These are phyloP conservation scores for Chrysopilus asiliformis DNA, from an alignment of 2,888 invertebrate species.

Conservation along the genomic window DNA sequence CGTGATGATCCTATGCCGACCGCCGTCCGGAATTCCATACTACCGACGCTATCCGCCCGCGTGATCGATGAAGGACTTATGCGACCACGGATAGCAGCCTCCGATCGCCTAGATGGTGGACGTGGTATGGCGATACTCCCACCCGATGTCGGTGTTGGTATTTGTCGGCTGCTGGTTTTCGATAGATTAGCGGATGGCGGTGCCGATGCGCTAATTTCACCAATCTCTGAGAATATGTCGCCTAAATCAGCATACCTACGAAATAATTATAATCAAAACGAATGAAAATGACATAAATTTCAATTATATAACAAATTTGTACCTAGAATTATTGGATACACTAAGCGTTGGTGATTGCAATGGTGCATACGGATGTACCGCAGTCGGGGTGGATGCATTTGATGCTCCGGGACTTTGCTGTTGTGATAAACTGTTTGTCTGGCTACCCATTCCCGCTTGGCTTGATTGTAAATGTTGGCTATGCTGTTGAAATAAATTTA, in stretches of 20 bases:
- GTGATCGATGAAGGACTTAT: conserved; percentile 49
- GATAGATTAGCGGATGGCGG: conserved; percentile 40
- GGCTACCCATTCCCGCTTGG: conserved; percentile 15
- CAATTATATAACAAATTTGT: conserved; percentile 13
- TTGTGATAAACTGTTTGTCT: conserved; percentile 24
- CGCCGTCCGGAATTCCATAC: conserved; percentile 70
- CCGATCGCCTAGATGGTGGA: conserved; percentile 74
- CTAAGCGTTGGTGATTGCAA: conserved; percentile 61
- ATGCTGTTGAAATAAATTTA: conserved; percentile 52
- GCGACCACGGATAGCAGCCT: conserved; percentile 41
- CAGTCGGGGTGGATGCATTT: conserved; percentile 43
- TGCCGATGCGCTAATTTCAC: conserved; percentile 56
- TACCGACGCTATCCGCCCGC: conserved; percentile 61
- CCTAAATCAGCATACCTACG: conserved; percentile 48
- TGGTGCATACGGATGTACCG: conserved; percentile 69
- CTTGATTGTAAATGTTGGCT: conserved; percentile 30
- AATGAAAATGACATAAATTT: neutral
- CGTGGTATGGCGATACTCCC: conserved; percentile 73
- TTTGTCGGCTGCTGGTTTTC: conserved; percentile 42
- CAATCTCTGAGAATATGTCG: conserved; percentile 75
- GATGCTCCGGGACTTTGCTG: conserved; percentile 68
- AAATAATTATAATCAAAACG: conserved; percentile 1
- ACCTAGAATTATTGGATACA: conserved; percentile 54
- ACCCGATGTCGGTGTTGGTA: conserved; percentile 63
- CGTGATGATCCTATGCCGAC: conserved; percentile 72